Evolutionary conservation across 2,888 invertebrate species (phyloP).

Genomic region (Drosophila buzzatii): DNA sequence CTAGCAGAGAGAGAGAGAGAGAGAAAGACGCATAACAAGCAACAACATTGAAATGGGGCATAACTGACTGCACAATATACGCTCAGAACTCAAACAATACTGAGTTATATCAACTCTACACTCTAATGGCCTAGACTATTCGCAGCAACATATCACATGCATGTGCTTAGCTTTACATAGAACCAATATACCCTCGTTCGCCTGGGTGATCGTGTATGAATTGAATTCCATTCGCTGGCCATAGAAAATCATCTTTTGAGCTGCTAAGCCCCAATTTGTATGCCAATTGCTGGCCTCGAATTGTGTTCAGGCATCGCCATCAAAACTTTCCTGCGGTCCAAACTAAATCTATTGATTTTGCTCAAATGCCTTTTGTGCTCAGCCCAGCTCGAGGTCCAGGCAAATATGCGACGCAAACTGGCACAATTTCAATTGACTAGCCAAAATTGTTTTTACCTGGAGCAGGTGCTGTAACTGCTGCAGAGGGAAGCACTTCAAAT

Average conservation of each 20-base stretch:
- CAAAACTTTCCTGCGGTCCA: constrained; percentile 54
- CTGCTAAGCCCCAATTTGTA: constrained; percentile 36
- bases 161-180: background rate
- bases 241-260: constrained; percentile 14
- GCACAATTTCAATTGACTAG: constrained; percentile 47
- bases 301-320: constrained; percentile 9
- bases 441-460: constrained; percentile 34
- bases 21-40: background rate
- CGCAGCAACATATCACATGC: accelerated
- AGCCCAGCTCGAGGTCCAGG: constrained; percentile 2
- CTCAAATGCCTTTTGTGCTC: constrained; percentile 71
- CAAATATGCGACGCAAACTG: constrained; percentile 51
- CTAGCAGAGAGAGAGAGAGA: background rate
- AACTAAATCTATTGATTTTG: constrained; percentile 77
- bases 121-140: background rate
- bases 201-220: background rate
- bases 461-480: background rate
- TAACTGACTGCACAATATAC: background rate
- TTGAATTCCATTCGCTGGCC: constrained; percentile 5
- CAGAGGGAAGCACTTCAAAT: constrained; percentile 7
- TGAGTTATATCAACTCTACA: background rate
- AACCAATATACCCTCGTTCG: background rate
- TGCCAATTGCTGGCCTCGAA: constrained; percentile 15
- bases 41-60: background rate
- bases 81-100: too few species aligned